phyloP scores from a whole-genome alignment of 35 echinoderm and acorn worm genomes.

The Lytechinus variegatus region DNA sequence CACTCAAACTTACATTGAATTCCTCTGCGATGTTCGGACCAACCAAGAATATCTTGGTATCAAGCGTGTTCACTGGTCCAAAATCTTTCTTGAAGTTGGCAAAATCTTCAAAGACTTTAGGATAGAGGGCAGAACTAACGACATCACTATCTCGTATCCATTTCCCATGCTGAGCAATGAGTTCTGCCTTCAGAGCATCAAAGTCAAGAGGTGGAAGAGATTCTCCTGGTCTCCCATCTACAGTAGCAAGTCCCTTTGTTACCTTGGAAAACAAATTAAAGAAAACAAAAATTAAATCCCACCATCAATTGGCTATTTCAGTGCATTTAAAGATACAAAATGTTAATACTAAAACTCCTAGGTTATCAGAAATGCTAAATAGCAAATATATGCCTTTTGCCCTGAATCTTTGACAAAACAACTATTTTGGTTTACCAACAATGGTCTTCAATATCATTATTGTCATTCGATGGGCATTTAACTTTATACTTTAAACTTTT shows the following conservation, averaged over 20 bases:
- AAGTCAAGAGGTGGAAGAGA: constrained; percentile 75
- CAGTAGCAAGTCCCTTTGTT: background rate
- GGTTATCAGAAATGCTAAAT: too few species aligned
- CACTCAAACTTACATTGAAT: constrained; percentile 72
- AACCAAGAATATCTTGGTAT: constrained; percentile 86
- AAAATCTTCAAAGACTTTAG: constrained; percentile 96
- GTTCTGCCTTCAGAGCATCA: constrained; percentile 65
- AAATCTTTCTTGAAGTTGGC: constrained; percentile 76
- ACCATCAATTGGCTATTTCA: too few species aligned
- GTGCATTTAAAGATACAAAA: too few species aligned
- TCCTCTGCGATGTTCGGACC: constrained; percentile 97
- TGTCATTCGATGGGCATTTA: background rate
- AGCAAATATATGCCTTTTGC: too few species aligned
- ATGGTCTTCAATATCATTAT: too few species aligned
- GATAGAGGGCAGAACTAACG: constrained; percentile 93
- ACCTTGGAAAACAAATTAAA: background rate
- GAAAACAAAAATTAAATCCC: background rate
- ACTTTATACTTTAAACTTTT: background rate
- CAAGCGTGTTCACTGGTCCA: constrained; percentile 80
- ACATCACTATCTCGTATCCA: constrained; percentile 74
- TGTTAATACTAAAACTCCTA: too few species aligned
- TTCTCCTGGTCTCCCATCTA: constrained; percentile 89
- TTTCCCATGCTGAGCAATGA: constrained; percentile 78
- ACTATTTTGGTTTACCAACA: too few species aligned
- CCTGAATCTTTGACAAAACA: too few species aligned